These are phyloP conservation scores for Pygoscelis adeliae DNA, from an alignment of 2,113 vertebrate species.

Conservation along the genomic window DNA sequence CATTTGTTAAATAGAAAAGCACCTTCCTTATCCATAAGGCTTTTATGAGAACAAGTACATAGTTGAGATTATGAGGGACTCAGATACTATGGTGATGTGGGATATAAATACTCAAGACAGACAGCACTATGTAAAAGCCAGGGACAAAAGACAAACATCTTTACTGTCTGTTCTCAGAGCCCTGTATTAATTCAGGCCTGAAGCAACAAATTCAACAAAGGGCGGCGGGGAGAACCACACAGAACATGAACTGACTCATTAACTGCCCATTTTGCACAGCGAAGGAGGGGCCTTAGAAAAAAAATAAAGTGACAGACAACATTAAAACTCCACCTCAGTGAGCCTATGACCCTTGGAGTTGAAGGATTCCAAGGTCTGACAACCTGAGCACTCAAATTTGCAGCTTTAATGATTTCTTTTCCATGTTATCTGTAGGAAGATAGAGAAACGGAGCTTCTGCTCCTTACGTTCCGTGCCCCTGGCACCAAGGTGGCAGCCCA, in stretches of 20 bases:
- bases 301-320: not conserved
- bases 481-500: not conserved
- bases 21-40: not conserved
- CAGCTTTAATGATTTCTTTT: not conserved
- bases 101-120: not conserved
- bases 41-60: not conserved
- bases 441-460: not conserved
- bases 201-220: not conserved
- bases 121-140: not conserved
- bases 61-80: not conserved
- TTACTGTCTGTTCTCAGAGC: not conserved
- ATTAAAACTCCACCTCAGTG: not conserved
- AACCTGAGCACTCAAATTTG: not conserved
- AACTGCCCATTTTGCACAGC: not conserved
- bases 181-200: not conserved
- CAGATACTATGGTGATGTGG: not conserved
- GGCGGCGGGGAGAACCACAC: not conserved
- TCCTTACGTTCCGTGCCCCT: not conserved
- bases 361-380: not conserved
- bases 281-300: not conserved
- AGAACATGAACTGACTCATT: not conserved
- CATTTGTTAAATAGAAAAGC: not conserved
- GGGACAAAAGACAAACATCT: not conserved
- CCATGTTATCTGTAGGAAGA: not conserved
- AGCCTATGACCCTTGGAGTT: not conserved